Conservation (phyloP, 1,140 invertebrate genomes). For the Drosophila bifasciata region DNA sequence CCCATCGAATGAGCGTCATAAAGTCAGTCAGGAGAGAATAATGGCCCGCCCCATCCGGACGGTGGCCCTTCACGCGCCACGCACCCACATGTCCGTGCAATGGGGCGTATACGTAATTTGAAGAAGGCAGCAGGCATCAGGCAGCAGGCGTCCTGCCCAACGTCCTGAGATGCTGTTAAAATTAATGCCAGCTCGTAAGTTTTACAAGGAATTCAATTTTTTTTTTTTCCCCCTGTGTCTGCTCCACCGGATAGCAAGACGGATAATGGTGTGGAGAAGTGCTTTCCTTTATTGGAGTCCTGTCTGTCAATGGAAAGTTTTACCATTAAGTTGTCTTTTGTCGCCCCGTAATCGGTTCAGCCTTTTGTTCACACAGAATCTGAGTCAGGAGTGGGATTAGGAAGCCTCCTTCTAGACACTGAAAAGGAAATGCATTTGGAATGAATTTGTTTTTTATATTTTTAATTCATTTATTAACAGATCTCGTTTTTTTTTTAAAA, state of each 20-base stretch:
- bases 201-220: slow-evolving; percentile 83
- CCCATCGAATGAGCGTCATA: slow-evolving; percentile 75
- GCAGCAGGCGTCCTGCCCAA: slow-evolving; percentile 7
- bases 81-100: slow-evolving; percentile 56
- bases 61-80: neutral
- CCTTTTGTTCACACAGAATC: slow-evolving; percentile 25
- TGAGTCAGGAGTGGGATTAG: slow-evolving; percentile 9
- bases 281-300: slow-evolving; percentile 45
- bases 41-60: slow-evolving; percentile 32
- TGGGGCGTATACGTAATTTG: slow-evolving; percentile 78
- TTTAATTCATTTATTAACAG: slow-evolving; percentile 78
- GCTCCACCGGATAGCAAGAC: slow-evolving; percentile 62
- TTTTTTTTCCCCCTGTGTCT: slow-evolving; percentile 15
- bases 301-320: slow-evolving; percentile 72
- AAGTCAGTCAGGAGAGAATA: slow-evolving; percentile 72
- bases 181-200: slow-evolving; percentile 81
- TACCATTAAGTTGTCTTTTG: slow-evolving; percentile 79
- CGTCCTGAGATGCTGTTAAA: slow-evolving; percentile 62
- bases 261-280: slow-evolving; percentile 58
- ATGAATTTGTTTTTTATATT: slow-evolving; percentile 39
- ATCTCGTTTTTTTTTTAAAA: slow-evolving; percentile 77
- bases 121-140: slow-evolving; percentile 24
- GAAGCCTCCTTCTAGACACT: neutral
- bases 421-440: slow-evolving; percentile 32
- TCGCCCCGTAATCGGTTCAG: slow-evolving; percentile 57